Evolutionary conservation across 2,888 invertebrate species (phyloP), one percentile per base, ranked within the genome.

Genomic region (Cremastobaeus sp.): DNA sequence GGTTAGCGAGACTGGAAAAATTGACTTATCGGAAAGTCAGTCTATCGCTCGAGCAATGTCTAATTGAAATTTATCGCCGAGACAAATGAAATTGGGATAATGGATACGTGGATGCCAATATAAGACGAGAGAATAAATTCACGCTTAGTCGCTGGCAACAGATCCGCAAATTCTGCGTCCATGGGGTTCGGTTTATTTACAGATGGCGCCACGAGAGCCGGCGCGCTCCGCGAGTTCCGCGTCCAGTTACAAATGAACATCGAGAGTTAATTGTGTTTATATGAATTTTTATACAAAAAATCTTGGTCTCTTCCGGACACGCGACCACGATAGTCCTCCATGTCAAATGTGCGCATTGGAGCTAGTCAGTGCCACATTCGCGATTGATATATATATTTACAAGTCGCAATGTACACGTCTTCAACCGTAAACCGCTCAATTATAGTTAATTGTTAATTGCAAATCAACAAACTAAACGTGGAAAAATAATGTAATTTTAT

Each of bases 211-310:
- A 39, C 12, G 20, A 8, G n/a, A 20, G 32, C 15, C 14, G 57
- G 11, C 30, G 20, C 20, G 39, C 8, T 45, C 18, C 30, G 32
- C 8, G 15, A n/a, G 18, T 3, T 0, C 18, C n/a, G 25, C 37
- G 43, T 17, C 6, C 32, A 14, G 12, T 52, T 50, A 37, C 8
- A 71, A 71, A 64, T 48, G 50, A 72, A 72, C 72, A 54, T 66
- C 54, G 54, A 72, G 48, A 72, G 65, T 47, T 50, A 72, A 52
- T 65, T 60, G 54, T 14, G 45, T 11, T 65, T 43, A 39, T 74
- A 64, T 14, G 41, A 43, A 65, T 59, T 25, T 73, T 57, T 54
- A 66, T 65, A 65, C 64, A 74, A 74, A 69, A 64, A 64, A 12
- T n/a, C 14, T 64, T 65, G 64, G 59, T 74, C 68, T 69, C 18